These are phyloP conservation scores for Lysandra coridon DNA, from an alignment of 2,888 invertebrate species.

Conservation along the genomic window DNA sequence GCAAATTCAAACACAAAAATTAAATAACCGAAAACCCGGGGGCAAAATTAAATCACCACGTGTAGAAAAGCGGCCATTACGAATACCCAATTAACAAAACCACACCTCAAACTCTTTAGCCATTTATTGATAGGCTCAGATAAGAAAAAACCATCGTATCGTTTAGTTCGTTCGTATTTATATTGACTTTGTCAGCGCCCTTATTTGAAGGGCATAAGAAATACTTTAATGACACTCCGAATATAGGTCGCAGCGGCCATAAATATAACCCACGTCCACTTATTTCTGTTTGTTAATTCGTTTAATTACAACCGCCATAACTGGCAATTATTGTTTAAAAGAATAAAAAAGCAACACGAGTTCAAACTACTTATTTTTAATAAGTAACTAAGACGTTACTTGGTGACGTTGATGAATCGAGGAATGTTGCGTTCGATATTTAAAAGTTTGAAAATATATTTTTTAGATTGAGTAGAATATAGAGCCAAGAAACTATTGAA, in stretches of 20 bases:
- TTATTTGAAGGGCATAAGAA: neutral
- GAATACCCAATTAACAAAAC: conserved; percentile 32
- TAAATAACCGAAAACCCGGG: conserved; percentile 19
- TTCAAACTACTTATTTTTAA: conserved; percentile 71
- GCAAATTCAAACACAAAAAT: neutral
- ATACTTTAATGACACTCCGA: neutral
- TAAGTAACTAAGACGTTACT: conserved; percentile 76
- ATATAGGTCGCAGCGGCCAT: conserved; percentile 43
- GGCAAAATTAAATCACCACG: conserved; percentile 16
- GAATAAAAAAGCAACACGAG: conserved; percentile 61
- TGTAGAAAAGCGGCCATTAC: conserved; percentile 25
- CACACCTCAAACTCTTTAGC: conserved; percentile 31
- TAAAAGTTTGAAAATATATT: conserved; percentile 40
- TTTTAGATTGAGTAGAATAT: too few relatives aligned
- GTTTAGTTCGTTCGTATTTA: neutral
- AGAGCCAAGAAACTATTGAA: too few relatives aligned
- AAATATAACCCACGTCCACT: conserved; percentile 55
- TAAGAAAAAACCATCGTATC: conserved; percentile 26
- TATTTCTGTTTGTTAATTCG: conserved; percentile 66
- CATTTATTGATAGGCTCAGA: conserved; percentile 33
- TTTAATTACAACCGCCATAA: conserved; percentile 63
- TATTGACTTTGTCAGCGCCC: neutral
- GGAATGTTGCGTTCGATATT: conserved; percentile 53
- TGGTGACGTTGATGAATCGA: conserved; percentile 67
- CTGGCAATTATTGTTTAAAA: conserved; percentile 69